A percentile compares a stretch with the other conserved stretches of the same genome.
phyloP scores from a whole-genome alignment of 2,113 vertebrate genomes.

The Petromus typicus region DNA sequence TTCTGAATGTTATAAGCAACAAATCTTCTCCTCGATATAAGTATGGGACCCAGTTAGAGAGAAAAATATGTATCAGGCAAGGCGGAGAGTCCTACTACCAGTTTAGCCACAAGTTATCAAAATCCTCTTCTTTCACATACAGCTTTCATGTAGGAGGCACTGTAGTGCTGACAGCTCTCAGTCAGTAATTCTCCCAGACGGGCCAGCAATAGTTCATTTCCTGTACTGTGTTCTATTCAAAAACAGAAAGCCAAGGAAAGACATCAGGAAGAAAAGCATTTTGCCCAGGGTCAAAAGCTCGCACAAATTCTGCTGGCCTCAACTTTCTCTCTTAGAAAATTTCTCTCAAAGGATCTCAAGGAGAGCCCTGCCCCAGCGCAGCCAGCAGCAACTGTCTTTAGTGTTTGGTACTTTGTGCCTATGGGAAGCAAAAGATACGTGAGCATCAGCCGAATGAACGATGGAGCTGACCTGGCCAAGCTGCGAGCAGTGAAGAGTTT shows the following conservation, averaged over 20 bases:
- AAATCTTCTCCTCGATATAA: neutral
- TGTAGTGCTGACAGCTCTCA: too few relatives aligned
- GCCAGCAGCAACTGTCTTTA: neutral
- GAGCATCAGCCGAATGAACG: neutral
- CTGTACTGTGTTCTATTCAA: neutral
- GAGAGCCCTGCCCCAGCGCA: neutral
- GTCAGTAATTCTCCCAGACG: neutral
- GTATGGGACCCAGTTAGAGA: neutral
- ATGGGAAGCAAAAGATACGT: accelerated
- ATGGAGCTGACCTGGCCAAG: neutral
- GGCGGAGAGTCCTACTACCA: neutral
- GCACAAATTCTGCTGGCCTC: neutral
- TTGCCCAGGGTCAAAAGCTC: neutral
- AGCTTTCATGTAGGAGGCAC: neutral
- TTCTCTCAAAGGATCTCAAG: neutral
- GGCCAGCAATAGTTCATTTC: neutral
- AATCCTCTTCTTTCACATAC: neutral
- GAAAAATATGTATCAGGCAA: neutral
- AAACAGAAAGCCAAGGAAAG: neutral
- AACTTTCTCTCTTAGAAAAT: neutral
- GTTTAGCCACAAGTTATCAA: neutral
- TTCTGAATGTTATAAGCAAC: conserved; percentile 23
- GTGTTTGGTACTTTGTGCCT: neutral
- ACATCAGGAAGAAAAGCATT: neutral
- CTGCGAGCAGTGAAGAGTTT: neutral